Evolutionary conservation across 2,888 invertebrate genomes (phyloP).

Genomic region (Rotaria macrura): DNA sequence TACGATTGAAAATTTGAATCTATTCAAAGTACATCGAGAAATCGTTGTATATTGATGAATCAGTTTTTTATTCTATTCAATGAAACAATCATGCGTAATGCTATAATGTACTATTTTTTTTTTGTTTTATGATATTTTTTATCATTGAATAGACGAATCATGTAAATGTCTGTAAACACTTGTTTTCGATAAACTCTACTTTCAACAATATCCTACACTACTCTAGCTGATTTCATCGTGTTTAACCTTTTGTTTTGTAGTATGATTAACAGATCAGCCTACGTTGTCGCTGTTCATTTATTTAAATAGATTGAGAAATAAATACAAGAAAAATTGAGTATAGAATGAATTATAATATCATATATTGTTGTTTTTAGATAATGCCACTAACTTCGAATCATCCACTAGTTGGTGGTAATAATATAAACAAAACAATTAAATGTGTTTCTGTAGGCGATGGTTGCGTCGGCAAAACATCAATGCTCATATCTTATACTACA

Average conservation of each 20-base stretch:
- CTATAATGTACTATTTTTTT: background rate
- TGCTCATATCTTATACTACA: background rate
- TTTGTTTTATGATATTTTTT: background rate
- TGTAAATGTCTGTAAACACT: background rate
- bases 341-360: background rate
- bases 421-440: background rate
- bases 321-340: no score
- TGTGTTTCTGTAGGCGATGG: slow-evolving; percentile 18
- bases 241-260: background rate
- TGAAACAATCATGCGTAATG: background rate
- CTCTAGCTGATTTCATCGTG: background rate
- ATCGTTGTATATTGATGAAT: background rate
- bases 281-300: no score
- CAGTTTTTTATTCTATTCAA: background rate
- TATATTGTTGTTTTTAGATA: background rate
- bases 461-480: slow-evolving; percentile 13
- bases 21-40: no score
- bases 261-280: background rate
- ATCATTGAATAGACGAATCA: background rate
- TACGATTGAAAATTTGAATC: no score
- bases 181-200: background rate
- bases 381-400: background rate
- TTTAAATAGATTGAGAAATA: no score
- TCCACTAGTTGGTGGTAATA: background rate
- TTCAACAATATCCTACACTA: background rate